Conservation (phyloP, 1,140 invertebrate genomes). For the Drosophila bocki region DNA sequence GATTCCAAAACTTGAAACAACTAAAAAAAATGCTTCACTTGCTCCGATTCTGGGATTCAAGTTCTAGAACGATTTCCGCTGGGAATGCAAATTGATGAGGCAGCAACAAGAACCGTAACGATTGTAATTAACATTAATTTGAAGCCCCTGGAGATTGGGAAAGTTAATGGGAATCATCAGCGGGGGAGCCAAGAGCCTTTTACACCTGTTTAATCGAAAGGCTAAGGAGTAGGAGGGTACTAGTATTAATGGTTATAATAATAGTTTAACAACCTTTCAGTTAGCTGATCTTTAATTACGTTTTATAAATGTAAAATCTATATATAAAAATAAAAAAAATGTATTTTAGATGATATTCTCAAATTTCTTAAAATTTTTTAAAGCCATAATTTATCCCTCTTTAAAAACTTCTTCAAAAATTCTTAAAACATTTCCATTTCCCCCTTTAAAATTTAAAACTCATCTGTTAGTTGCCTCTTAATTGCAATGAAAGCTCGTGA, state of each 20-base stretch:
- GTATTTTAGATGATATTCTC: neutral
- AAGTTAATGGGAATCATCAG: conserved; percentile 65
- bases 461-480: neutral
- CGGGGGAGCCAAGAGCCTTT: conserved; percentile 30
- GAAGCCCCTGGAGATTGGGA: conserved; percentile 54
- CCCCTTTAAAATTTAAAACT: neutral
- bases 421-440: neutral
- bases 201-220: conserved; percentile 35
- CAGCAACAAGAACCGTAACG: conserved; percentile 28
- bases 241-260: conserved; percentile 43
- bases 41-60: conserved; percentile 34
- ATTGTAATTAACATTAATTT: conserved; percentile 77
- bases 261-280: neutral
- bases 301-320: no score
- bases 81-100: conserved; percentile 52
- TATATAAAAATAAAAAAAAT: neutral
- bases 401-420: neutral
- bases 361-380: no score
- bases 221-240: conserved; percentile 14
- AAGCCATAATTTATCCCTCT: neutral
- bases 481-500: neutral
- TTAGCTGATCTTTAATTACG: neutral
- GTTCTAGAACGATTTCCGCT: conserved; percentile 56
- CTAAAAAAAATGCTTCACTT: conserved; percentile 62
- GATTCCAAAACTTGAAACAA: conserved; percentile 25